Evolutionary conservation across 2,888 invertebrate species (phyloP).

Genomic region (Lycophotia porphyrea): DNA sequence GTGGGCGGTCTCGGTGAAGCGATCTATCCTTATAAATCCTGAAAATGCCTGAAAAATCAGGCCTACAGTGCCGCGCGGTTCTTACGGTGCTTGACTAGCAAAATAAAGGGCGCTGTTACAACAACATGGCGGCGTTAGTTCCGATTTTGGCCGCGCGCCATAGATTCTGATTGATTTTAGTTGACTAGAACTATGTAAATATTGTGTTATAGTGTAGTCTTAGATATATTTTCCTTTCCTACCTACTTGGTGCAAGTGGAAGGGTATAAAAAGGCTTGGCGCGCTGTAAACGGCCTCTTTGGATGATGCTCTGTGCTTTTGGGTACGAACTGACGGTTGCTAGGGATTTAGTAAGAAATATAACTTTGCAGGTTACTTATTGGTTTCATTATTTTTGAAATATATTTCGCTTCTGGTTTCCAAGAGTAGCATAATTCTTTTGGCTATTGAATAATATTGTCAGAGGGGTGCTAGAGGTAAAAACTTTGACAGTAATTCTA

Average conservation of each 20-base stretch:
- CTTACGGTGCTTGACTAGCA: neutral
- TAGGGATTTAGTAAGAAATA: no score
- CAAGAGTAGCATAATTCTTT: neutral
- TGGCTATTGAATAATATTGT: neutral
- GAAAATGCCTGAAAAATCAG: neutral
- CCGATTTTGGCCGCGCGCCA: neutral
- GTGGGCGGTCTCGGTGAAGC: slow-evolving; percentile 88
- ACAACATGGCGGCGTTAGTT: neutral
- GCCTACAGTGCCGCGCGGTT: neutral
- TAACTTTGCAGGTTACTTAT: no score
- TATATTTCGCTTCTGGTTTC: no score
- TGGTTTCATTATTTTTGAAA: no score
- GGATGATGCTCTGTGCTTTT: no score
- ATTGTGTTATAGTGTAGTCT: slow-evolving; percentile 92
- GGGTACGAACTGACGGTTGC: no score
- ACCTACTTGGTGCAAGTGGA: no score
- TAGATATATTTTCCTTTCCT: no score
- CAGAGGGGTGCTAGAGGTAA: no score
- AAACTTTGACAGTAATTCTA: no score
- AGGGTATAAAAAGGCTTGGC: no score
- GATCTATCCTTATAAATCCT: slow-evolving; percentile 1
- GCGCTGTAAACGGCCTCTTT: no score
- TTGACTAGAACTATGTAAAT: slow-evolving; percentile 84
- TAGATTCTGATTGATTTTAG: neutral
- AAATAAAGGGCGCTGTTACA: neutral